A percentile compares a stretch with the other conserved stretches of the same genome.
Evolutionary conservation across 2,113 vertebrate species (phyloP).

Genomic region (Morone chrysops): DNA sequence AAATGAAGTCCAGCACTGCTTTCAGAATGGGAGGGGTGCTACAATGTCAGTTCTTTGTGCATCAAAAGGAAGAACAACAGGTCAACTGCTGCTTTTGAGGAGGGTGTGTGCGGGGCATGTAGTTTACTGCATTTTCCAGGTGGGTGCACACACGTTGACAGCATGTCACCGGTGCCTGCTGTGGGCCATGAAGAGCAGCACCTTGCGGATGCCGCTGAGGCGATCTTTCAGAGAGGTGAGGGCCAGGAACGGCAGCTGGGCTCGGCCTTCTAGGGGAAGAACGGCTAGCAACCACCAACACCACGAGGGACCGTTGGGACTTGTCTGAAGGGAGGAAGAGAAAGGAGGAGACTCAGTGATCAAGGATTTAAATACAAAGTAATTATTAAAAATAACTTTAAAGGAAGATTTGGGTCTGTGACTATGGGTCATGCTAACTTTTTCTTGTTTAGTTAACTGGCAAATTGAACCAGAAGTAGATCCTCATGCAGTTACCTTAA

Average conservation of each 20-base stretch:
- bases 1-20: slow-evolving; percentile 5
- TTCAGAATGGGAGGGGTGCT: background rate
- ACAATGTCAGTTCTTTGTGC: slow-evolving; percentile 53
- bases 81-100: slow-evolving; percentile 47
- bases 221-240: slow-evolving; percentile 91
- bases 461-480: no score
- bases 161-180: slow-evolving; percentile 85
- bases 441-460: no score
- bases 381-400: background rate
- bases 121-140: slow-evolving; percentile 2
- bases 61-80: slow-evolving; percentile 40
- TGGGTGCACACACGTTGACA: background rate
- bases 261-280: slow-evolving; percentile 89
- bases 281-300: slow-evolving; percentile 94
- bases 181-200: slow-evolving; percentile 90
- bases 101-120: background rate
- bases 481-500: no score
- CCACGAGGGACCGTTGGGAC: slow-evolving; percentile 91
- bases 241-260: slow-evolving; percentile 91
- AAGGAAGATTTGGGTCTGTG: no score
- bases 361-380: background rate
- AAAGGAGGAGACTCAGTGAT: background rate
- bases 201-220: slow-evolving; percentile 88
- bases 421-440: no score
- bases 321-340: slow-evolving; percentile 78